Conservation (phyloP, 1,140 invertebrate species). For the Drosophila tropicalis region DNA sequence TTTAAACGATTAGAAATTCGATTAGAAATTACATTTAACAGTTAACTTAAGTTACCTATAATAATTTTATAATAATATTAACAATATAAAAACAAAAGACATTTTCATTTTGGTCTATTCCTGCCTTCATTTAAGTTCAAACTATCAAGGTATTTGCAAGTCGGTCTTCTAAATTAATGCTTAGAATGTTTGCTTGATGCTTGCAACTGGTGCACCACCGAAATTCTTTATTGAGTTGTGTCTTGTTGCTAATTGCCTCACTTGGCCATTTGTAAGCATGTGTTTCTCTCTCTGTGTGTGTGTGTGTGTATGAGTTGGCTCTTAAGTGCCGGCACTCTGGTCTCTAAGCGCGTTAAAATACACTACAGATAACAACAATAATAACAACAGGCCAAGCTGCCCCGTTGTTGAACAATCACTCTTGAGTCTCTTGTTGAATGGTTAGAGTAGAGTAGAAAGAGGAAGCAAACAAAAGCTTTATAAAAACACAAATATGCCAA, state of each 20-base stretch:
- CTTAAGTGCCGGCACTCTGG: slow-evolving; percentile 44
- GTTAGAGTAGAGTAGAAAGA: slow-evolving; percentile 39
- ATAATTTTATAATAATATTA: too few relatives aligned
- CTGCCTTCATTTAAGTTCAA: too few relatives aligned
- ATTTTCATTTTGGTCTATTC: too few relatives aligned
- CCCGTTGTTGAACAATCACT: slow-evolving; percentile 25
- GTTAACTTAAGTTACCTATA: too few relatives aligned
- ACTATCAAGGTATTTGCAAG: background rate
- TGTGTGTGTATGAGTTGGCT: slow-evolving; percentile 14
- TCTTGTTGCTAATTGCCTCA: slow-evolving; percentile 42
- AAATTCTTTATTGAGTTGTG: slow-evolving; percentile 17
- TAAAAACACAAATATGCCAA: slow-evolving; percentile 57
- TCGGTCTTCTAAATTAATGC: background rate
- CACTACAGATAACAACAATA: slow-evolving; percentile 39
- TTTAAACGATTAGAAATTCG: too few relatives aligned
- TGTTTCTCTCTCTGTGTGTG: background rate
- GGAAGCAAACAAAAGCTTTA: slow-evolving; percentile 63
- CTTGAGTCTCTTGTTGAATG: slow-evolving; percentile 21
- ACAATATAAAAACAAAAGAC: too few relatives aligned
- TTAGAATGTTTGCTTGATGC: slow-evolving; percentile 1
- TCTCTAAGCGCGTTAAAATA: slow-evolving; percentile 64
- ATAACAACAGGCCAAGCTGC: slow-evolving; percentile 34
- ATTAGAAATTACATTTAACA: too few relatives aligned
- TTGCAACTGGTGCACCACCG: slow-evolving; percentile 7
- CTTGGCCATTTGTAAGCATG: slow-evolving; percentile 19